These are phyloP conservation scores for Chironomus striatipennis DNA, from an alignment of 1,140 invertebrate species.

Conservation along the genomic window DNA sequence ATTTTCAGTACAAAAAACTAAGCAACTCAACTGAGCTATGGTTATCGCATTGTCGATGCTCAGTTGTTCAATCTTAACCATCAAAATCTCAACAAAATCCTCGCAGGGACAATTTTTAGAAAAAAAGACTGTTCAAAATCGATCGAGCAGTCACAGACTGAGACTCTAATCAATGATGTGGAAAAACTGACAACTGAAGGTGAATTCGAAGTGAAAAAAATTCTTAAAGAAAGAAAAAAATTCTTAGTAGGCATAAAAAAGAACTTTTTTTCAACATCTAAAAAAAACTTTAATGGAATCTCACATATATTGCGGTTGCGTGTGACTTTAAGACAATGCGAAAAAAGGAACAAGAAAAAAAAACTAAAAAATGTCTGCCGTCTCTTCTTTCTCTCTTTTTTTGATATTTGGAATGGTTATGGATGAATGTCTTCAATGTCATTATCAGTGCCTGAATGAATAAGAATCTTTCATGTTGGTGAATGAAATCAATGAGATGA, in stretches of 20 bases:
- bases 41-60: too few relatives aligned
- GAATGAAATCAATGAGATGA: too few relatives aligned
- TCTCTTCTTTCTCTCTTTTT: neutral
- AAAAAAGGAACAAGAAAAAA: neutral
- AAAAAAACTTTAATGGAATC: neutral
- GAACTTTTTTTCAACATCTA: neutral
- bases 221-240: neutral
- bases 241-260: neutral
- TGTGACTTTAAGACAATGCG: neutral
- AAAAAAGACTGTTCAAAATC: too few relatives aligned
- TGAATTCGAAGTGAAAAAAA: neutral
- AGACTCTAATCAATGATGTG: neutral
- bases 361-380: neutral
- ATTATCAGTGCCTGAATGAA: too few relatives aligned
- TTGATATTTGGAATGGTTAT: slow-evolving; percentile 8
- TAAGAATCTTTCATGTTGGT: too few relatives aligned
- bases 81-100: too few relatives aligned
- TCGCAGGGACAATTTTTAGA: too few relatives aligned
- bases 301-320: neutral
- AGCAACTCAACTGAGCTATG: too few relatives aligned
- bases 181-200: neutral
- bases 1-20: too few relatives aligned
- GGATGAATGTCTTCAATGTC: neutral
- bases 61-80: too few relatives aligned
- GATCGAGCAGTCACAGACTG: neutral